Conservation (phyloP, 2,888 invertebrate genomes). For the Pterostichus madidus region DNA sequence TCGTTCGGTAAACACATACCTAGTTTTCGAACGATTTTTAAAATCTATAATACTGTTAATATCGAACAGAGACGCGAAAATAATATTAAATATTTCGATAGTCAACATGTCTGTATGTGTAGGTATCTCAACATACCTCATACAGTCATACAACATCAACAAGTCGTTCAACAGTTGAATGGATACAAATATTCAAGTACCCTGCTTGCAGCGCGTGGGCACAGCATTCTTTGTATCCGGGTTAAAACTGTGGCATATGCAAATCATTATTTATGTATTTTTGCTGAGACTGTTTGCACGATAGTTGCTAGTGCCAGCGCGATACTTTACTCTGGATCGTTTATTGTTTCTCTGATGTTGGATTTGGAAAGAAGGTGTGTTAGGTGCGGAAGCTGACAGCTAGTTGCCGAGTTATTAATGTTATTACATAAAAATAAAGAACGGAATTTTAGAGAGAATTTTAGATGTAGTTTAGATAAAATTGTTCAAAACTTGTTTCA, state of each 20-base stretch:
- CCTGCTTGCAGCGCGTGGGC: slow-evolving; percentile 11
- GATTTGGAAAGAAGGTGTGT: not conserved
- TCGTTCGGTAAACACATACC: too few relatives aligned
- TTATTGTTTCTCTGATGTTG: slow-evolving; percentile 6
- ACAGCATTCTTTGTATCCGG: slow-evolving; percentile 49
- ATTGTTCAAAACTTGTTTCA: not conserved
- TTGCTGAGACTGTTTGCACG: not conserved
- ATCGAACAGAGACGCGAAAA: too few relatives aligned
- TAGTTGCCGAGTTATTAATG: not conserved
- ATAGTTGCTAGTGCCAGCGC: not conserved
- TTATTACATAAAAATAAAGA: slow-evolving; percentile 15
- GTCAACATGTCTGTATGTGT: not conserved
- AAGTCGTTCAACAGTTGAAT: not conserved
- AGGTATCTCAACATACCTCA: not conserved
- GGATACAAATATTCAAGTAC: not conserved
- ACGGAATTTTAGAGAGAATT: not conserved
- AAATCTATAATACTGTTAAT: too few relatives aligned
- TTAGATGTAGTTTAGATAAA: slow-evolving; percentile 4
- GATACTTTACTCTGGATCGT: not conserved
- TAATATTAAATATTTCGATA: not conserved
- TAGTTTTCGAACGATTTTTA: too few relatives aligned
- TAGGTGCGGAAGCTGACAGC: slow-evolving; percentile 11
- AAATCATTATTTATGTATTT: slow-evolving; percentile 55
- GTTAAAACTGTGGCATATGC: slow-evolving; percentile 44
- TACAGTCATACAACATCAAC: not conserved